Percentiles rank a stretch among this genome's conserved stretches.
phyloP scores from a whole-genome alignment of 1,140 invertebrate species.

The Periplaneta americana region DNA sequence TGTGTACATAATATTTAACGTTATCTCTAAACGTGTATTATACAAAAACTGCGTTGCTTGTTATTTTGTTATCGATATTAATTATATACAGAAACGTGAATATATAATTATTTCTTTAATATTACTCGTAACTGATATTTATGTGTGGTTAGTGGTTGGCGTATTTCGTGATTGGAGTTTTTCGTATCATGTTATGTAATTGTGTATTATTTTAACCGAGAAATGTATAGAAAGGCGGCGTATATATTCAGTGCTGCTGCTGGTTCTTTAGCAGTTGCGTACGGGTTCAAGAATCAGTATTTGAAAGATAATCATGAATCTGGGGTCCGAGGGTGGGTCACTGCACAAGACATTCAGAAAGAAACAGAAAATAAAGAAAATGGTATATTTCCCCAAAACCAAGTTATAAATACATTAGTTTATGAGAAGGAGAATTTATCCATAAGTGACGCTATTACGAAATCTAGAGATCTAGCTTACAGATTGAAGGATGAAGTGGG shows the following conservation, averaged over 20 bases:
- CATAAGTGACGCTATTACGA: background rate
- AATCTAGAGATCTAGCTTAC: conserved; percentile 21
- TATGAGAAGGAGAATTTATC: background rate
- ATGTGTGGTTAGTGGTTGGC: too few species aligned
- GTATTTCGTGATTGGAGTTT: too few species aligned
- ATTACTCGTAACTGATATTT: too few species aligned
- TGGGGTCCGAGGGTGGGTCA: background rate
- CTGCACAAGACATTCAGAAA: background rate
- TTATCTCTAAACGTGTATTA: too few species aligned
- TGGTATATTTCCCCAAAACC: background rate
- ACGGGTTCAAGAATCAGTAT: background rate
- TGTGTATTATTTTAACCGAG: too few species aligned
- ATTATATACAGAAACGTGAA: too few species aligned
- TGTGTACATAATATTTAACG: too few species aligned
- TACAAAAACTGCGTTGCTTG: too few species aligned
- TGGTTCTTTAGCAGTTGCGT: background rate
- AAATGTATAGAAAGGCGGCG: background rate
- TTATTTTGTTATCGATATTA: too few species aligned
- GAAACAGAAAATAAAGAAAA: background rate
- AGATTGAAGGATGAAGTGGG: conserved; percentile 35
- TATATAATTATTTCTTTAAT: too few species aligned
- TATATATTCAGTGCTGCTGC: background rate
- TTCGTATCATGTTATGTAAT: too few species aligned
- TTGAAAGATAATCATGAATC: background rate
- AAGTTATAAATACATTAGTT: background rate